These are phyloP conservation scores for Pteronotus mesoamericanus DNA, from an alignment of 2,797 vertebrate species.

Conservation along the genomic window DNA sequence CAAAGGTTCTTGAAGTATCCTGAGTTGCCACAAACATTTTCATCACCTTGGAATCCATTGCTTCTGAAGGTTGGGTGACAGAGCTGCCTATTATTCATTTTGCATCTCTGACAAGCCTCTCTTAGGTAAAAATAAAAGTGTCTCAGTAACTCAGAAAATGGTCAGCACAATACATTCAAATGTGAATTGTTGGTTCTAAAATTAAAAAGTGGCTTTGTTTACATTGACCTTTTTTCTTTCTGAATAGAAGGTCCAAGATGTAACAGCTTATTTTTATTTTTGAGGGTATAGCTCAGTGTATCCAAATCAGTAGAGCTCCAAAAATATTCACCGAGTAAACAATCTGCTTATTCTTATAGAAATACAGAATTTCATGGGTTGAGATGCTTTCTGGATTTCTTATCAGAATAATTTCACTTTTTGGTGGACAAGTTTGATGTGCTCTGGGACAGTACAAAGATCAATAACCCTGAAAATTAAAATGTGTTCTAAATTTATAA, in stretches of 20 bases:
- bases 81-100: neutral
- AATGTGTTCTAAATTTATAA: constrained; percentile 1
- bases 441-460: neutral
- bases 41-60: neutral
- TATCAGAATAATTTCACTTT: neutral
- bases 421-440: neutral
- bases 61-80: neutral
- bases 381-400: neutral
- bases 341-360: neutral
- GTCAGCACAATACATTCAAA: neutral
- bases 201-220: neutral
- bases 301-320: neutral
- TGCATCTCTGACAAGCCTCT: neutral
- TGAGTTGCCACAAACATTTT: neutral
- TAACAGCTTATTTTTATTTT: neutral
- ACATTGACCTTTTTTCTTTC: neutral
- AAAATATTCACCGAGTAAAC: neutral
- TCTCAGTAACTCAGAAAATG: neutral
- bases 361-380: neutral
- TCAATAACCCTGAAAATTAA: neutral
- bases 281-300: neutral
- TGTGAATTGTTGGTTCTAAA: neutral
- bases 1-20: neutral
- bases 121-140: neutral
- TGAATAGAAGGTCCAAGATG: neutral